phyloP scores from a whole-genome alignment of 2,113 vertebrate genomes.

The Cinclus mexicanus region DNA sequence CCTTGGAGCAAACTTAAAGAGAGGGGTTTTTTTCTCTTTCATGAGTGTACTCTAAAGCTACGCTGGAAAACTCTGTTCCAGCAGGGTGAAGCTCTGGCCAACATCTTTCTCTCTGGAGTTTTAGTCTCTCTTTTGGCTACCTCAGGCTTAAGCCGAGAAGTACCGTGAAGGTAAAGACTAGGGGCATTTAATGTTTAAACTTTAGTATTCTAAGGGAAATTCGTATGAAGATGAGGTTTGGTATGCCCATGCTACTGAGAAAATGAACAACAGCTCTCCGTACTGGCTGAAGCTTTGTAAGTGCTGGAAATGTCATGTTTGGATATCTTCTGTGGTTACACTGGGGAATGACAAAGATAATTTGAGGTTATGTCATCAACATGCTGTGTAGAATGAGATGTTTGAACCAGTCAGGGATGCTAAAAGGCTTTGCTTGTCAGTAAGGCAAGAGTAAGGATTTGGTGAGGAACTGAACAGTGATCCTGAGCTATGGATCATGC shows the following conservation, averaged over 20 bases:
- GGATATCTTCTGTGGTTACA: background rate
- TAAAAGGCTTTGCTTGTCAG: background rate
- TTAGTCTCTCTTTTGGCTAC: background rate
- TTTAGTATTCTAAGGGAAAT: background rate
- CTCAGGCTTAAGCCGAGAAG: background rate
- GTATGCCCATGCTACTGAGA: background rate
- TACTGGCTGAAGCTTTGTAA: background rate
- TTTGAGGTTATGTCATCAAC: background rate
- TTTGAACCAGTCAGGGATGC: background rate
- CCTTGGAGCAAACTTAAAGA: background rate
- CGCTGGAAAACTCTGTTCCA: background rate
- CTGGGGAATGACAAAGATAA: background rate
- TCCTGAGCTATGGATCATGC: background rate
- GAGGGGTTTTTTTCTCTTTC: background rate
- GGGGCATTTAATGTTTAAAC: background rate
- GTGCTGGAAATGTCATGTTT: background rate
- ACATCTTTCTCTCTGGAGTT: background rate
- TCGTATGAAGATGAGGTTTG: background rate
- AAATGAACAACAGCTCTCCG: background rate
- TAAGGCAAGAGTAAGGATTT: background rate
- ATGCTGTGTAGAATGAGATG: background rate
- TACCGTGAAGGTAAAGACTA: background rate
- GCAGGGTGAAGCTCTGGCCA: background rate
- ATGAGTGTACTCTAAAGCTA: background rate
- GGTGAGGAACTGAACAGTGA: background rate